phyloP scores from a whole-genome alignment of 2,888 invertebrate species.

The Drosophila phalerata region DNA sequence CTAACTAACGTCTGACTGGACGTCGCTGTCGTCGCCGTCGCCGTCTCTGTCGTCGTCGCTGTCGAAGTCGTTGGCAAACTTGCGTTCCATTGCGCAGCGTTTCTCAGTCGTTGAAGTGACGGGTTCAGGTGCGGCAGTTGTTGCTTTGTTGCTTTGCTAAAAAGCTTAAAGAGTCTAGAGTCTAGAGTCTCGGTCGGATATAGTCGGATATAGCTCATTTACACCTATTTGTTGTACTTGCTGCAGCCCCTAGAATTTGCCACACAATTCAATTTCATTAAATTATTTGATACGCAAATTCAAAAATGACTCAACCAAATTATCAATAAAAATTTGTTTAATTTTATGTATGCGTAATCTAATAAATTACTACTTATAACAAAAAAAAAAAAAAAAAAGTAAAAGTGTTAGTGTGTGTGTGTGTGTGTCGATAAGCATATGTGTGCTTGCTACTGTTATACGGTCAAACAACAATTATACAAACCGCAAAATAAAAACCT shows the following conservation, averaged over 20 bases:
- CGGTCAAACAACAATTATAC: constrained; percentile 27
- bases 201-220: constrained; percentile 14
- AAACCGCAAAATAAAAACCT: neutral
- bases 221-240: constrained; percentile 22
- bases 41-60: neutral
- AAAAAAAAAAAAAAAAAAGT: neutral
- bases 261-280: neutral
- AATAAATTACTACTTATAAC: neutral
- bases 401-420: constrained; percentile 1
- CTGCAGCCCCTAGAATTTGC: constrained; percentile 2
- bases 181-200: too few relatives aligned
- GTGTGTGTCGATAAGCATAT: constrained; percentile 11
- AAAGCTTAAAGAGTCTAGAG: too few relatives aligned
- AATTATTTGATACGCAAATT: constrained; percentile 9
- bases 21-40: constrained; percentile 6
- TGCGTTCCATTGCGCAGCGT: constrained; percentile 48
- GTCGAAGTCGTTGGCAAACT: constrained; percentile 12
- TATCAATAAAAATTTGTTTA: constrained; percentile 22
- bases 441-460: constrained; percentile 24
- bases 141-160: constrained; percentile 14
- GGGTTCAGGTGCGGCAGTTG: constrained; percentile 80
- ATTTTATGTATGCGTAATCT: constrained; percentile 25
- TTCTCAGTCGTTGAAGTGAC: constrained; percentile 68
- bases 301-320: constrained; percentile 31
- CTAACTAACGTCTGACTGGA: constrained; percentile 9